These are phyloP conservation scores for Hypena proboscidalis DNA, from an alignment of 2,888 invertebrate genomes.

Conservation along the genomic window DNA sequence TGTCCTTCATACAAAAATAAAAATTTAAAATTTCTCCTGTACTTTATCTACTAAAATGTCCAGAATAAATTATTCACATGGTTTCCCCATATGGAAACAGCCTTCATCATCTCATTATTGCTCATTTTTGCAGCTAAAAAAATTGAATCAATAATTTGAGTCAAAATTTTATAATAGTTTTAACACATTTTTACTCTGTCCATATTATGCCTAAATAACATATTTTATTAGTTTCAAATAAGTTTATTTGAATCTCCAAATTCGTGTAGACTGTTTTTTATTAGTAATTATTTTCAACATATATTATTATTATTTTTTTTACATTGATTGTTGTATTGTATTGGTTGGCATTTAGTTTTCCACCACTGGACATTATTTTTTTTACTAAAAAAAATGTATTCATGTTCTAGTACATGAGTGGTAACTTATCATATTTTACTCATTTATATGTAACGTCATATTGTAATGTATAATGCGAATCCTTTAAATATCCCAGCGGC, in stretches of 20 bases:
- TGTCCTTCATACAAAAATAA: background rate
- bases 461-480: slow-evolving; percentile 51
- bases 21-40: too few species aligned
- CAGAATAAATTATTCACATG: too few species aligned
- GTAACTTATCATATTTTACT: slow-evolving; percentile 33
- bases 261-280: slow-evolving; percentile 29
- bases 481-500: slow-evolving; percentile 49
- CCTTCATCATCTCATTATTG: too few species aligned
- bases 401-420: slow-evolving; percentile 15
- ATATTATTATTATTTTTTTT: slow-evolving; percentile 20
- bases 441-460: slow-evolving; percentile 70
- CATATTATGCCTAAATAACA: background rate
- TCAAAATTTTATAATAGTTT: too few species aligned
- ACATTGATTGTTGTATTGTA: slow-evolving; percentile 33
- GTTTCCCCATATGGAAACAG: too few species aligned
- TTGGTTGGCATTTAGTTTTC: slow-evolving; percentile 37
- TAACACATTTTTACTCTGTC: too few species aligned
- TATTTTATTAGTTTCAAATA: slow-evolving; percentile 27
- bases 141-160: too few species aligned
- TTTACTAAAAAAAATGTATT: slow-evolving; percentile 11
- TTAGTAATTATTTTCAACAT: slow-evolving; percentile 26
- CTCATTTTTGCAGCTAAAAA: too few species aligned
- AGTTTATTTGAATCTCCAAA: slow-evolving; percentile 53
- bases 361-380: slow-evolving; percentile 24
- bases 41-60: too few species aligned